phyloP scores from a whole-genome alignment of 2,113 vertebrate species.

The Accipiter virgatus region DNA sequence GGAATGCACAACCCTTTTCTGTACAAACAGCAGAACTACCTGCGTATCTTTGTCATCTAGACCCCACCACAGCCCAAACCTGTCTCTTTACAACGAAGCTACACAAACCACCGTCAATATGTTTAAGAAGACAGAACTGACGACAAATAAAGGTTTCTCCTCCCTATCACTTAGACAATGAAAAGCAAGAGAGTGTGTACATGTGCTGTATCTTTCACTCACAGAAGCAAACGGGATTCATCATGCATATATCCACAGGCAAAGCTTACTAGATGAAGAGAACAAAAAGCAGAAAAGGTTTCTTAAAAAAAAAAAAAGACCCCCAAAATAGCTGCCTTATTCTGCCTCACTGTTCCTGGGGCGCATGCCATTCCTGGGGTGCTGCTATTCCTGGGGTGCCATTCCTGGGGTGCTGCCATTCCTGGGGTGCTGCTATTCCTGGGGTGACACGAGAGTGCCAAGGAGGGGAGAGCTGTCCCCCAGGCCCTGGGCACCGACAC shows the following conservation, averaged over 20 bases:
- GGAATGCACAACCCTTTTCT: neutral
- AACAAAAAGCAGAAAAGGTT: neutral
- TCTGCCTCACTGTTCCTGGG: neutral
- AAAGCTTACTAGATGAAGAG: neutral
- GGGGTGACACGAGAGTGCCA: no score
- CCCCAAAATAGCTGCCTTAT: no score
- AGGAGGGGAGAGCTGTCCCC: neutral
- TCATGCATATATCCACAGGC: neutral
- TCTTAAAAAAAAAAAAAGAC: neutral
- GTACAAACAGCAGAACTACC: neutral
- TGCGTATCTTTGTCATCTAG: accelerated
- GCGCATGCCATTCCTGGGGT: no score
- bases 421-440: neutral
- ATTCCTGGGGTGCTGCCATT: neutral
- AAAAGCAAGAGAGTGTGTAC: neutral
- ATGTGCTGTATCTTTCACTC: accelerated
- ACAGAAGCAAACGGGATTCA: no score
- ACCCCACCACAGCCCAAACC: neutral
- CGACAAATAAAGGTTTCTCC: neutral
- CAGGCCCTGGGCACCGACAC: no score
- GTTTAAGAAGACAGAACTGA: neutral
- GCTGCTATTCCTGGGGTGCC: neutral
- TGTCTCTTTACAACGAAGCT: neutral
- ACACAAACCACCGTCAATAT: neutral
- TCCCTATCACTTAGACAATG: neutral